Base-by-base conservation (phyloP, 2,797 vertebrate species). In the Molossus alvarezi region DNA sequence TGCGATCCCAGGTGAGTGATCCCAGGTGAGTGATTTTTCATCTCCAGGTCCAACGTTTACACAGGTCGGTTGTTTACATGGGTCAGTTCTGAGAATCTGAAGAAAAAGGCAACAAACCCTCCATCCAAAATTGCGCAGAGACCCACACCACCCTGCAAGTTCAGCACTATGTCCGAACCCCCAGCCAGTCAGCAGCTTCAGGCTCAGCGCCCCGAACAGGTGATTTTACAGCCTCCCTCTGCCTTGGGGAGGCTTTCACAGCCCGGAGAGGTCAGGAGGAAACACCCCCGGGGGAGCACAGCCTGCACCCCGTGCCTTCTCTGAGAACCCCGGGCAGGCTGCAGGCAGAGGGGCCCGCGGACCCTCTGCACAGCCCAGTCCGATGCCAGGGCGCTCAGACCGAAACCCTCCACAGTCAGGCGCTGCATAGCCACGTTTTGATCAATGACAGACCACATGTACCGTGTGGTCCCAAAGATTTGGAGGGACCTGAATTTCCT, bases 311-410 rank as follows among this genome's bases (percentile, higher is more conserved):
- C 65, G 23, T 29, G 1, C 27, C 17, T 1, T 1, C 41, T 72
- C 92, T 20, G 48, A 14, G 9, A 8, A 89, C n/a, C 88, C 48
- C 69, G 88, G 94, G 88, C 77, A 71, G 37, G 62, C 73, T 91
- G 86, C 20, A 62, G 92, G 85, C 29, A 64, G 41, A 41, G 82
- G 93, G 76, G 58, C 88, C 94, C 95, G 96, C 83, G 96, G 93
- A 75, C 71, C 95, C 86, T 93, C 94, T 79, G 92, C 84, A 65
- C 73, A 81, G 33, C 73, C 94, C 91, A 48, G 88, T 93, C 94
- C 48, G 71, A 85, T 37, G 76, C 55, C 75, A 71, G 65, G 86
- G 95, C 95, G 48, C 89, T 85, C 94, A 67, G 94, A 94, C 97
- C 90, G 97, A 93, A 79, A 92, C 45, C 37, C 2, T 75, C 84